These are phyloP conservation scores for Heteropelma amictum DNA, from an alignment of 2,888 invertebrate species.

Conservation along the genomic window DNA sequence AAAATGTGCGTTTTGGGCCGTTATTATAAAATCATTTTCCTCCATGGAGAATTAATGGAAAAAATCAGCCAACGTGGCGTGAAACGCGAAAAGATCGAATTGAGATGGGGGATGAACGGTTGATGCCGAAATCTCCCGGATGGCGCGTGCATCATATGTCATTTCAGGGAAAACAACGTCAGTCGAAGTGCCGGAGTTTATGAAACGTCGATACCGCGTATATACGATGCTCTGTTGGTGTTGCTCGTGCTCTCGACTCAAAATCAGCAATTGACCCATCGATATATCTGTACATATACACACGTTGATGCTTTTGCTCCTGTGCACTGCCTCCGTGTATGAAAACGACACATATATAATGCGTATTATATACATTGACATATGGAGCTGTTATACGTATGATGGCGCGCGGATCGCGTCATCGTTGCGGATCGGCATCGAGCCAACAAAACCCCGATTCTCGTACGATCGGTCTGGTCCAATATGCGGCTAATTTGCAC, in stretches of 20 bases:
- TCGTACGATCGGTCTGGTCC: constrained; percentile 70
- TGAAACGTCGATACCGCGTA: constrained; percentile 28
- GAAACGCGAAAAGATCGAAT: too few species aligned
- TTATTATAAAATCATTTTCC: too few species aligned
- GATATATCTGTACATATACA: constrained; percentile 30
- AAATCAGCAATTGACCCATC: constrained; percentile 75
- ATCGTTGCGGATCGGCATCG: constrained; percentile 61
- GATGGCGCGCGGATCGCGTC: neutral
- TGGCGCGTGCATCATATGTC: neutral
- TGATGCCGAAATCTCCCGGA: neutral
- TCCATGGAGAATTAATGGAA: too few species aligned
- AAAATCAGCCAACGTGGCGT: too few species aligned
- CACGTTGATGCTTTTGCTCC: constrained; percentile 53
- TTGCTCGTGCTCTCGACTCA: constrained; percentile 63
- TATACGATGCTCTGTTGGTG: constrained; percentile 27
- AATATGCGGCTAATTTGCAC: constrained; percentile 78
- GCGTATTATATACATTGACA: neutral
- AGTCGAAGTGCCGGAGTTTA: constrained; percentile 31
- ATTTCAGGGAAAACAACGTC: constrained; percentile 32
- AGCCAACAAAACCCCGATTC: constrained; percentile 72
- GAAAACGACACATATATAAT: neutral
- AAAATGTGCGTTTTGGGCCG: too few species aligned
- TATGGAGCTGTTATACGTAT: neutral
- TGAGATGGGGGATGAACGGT: too few species aligned
- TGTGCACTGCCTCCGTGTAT: constrained; percentile 44